Evolutionary conservation across 2,888 invertebrate genomes (phyloP).

Genomic region (Mythimna lalbum): DNA sequence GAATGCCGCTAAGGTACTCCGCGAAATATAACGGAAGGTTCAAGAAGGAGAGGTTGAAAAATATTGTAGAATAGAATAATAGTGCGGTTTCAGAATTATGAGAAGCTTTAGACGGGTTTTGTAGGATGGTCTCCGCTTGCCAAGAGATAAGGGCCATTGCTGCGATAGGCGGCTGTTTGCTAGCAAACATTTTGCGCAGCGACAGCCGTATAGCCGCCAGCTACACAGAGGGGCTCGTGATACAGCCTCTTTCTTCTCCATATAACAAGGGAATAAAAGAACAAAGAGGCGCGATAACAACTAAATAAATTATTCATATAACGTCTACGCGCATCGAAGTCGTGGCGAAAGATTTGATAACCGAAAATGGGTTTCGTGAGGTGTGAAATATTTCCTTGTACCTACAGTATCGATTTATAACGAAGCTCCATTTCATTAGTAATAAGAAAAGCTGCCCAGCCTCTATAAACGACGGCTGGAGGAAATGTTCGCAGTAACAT

Average conservation of each 20-base stretch:
- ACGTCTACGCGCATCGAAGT: slow-evolving; percentile 73
- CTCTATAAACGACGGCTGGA: slow-evolving; percentile 71
- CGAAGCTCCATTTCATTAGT: slow-evolving; percentile 66
- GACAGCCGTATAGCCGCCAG: slow-evolving; percentile 65
- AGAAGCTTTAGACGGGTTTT: slow-evolving; percentile 63
- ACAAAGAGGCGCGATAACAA: slow-evolving; percentile 77
- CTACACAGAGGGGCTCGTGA: slow-evolving; percentile 61
- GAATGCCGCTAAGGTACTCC: slow-evolving; percentile 71
- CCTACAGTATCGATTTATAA: slow-evolving; percentile 61
- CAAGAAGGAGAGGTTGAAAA: slow-evolving; percentile 67
- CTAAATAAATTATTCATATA: slow-evolving; percentile 82
- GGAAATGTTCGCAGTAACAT: slow-evolving; percentile 75
- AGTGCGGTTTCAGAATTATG: slow-evolving; percentile 70
- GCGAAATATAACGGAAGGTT: slow-evolving; percentile 65
- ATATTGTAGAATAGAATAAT: slow-evolving; percentile 65
- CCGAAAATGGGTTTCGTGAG: slow-evolving; percentile 71
- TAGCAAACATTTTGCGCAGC: slow-evolving; percentile 69
- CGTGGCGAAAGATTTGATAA: slow-evolving; percentile 78
- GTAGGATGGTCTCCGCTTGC: slow-evolving; percentile 60
- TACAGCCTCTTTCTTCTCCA: slow-evolving; percentile 68
- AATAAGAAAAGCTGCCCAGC: slow-evolving; percentile 68
- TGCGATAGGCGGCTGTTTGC: slow-evolving; percentile 69
- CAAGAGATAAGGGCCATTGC: slow-evolving; percentile 74
- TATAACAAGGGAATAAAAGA: slow-evolving; percentile 71
- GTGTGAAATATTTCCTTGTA: slow-evolving; percentile 59